Evolutionary conservation across 2,888 invertebrate genomes (phyloP).

Genomic region (Cordilura impudica): DNA sequence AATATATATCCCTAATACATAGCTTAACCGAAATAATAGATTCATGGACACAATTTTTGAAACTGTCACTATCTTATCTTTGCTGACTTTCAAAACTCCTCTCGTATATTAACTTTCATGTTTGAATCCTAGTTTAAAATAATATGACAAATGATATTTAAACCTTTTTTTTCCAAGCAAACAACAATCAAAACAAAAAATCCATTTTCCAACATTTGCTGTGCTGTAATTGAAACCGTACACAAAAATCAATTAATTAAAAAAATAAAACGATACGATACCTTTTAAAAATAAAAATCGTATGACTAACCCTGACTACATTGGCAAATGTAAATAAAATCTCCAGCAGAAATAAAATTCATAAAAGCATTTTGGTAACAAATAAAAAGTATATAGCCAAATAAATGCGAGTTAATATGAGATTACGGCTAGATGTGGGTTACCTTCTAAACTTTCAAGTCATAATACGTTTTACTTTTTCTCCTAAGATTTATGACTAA

Average conservation of each 20-base stretch:
- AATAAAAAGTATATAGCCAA: neutral
- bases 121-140: too few species aligned
- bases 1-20: too few species aligned
- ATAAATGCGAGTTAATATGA: slow-evolving; percentile 13
- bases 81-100: too few species aligned
- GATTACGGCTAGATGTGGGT: slow-evolving; percentile 56
- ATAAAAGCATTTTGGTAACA: neutral
- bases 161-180: neutral
- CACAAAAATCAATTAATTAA: slow-evolving; percentile 49
- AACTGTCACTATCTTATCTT: too few species aligned
- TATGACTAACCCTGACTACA: neutral
- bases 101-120: too few species aligned
- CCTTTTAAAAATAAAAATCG: slow-evolving; percentile 25
- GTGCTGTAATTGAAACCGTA: slow-evolving; percentile 41
- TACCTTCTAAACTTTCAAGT: slow-evolving; percentile 53
- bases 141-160: slow-evolving; percentile 1
- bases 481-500: slow-evolving; percentile 52
- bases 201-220: slow-evolving; percentile 27
- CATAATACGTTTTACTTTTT: slow-evolving; percentile 18
- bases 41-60: too few species aligned
- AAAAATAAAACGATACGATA: slow-evolving; percentile 47
- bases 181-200: neutral
- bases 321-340: neutral
- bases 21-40: too few species aligned
- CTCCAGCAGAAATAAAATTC: neutral